Conservation (phyloP, 1,140 invertebrate species). For the Macrobrachium rosenbergii region DNA sequence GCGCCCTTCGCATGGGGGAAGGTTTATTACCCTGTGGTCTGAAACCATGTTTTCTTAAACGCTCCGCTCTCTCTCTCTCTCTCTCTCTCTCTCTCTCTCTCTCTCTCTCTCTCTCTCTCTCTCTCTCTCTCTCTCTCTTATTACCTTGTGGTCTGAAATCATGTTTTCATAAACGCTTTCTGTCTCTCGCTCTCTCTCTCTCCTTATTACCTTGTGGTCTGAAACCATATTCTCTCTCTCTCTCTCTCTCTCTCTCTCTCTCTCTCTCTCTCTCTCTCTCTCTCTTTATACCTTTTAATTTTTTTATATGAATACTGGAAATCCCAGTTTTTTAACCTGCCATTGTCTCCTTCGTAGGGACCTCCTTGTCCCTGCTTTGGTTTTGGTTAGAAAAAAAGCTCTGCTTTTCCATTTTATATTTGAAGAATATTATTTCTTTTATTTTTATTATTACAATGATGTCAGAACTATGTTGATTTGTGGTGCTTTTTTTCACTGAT, state of each 20-base stretch:
- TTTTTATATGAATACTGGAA: background rate
- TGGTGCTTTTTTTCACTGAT: too few species aligned
- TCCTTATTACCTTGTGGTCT: background rate
- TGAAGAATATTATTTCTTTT: too few species aligned
- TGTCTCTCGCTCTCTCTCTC: background rate
- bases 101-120: background rate
- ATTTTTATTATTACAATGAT: too few species aligned
- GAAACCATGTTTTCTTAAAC: too few species aligned
- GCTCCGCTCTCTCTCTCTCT: background rate
- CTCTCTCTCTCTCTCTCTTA: background rate
- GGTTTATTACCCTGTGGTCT: too few species aligned
- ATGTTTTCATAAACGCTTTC: background rate
- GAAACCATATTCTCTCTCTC: background rate
- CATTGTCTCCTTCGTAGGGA: background rate
- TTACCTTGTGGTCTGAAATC: background rate
- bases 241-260: constrained; percentile 17
- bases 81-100: background rate
- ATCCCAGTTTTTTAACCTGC: background rate
- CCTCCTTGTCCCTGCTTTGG: too few species aligned
- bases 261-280: constrained; percentile 31
- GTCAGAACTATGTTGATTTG: too few species aligned
- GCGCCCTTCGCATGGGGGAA: background rate
- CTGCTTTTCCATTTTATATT: too few species aligned
- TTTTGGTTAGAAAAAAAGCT: too few species aligned
- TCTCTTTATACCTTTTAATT: constrained; percentile 2